Evolutionary conservation across 2,113 vertebrate species (phyloP).

Genomic region (Guaruba guarouba): DNA sequence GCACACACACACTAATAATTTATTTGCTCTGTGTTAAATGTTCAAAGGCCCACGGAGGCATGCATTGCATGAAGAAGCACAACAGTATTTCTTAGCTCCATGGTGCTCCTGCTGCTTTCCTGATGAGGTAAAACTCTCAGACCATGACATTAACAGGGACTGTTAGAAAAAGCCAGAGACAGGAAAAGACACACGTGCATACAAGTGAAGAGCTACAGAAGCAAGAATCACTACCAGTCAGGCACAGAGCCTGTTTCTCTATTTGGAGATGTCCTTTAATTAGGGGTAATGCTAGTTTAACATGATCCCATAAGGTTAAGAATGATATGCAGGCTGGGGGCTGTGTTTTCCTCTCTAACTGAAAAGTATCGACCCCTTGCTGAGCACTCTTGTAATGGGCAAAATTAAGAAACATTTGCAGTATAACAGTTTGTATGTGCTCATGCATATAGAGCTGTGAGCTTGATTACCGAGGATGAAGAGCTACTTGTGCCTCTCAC

Average conservation of each 20-base stretch:
- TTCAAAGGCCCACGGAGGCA: conserved; percentile 37
- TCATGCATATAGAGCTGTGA: background rate
- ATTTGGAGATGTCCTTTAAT: background rate
- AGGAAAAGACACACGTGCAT: background rate
- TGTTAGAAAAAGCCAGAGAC: background rate
- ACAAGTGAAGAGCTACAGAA: background rate
- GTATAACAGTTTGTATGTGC: background rate
- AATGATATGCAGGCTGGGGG: background rate
- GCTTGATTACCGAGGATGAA: background rate
- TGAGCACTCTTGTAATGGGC: background rate
- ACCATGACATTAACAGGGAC: background rate
- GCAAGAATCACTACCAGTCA: background rate
- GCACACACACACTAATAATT: conserved; percentile 16
- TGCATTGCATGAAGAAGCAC: conserved; percentile 21
- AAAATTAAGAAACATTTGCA: conserved; percentile 21
- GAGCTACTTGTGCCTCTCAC: background rate
- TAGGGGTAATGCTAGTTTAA: background rate
- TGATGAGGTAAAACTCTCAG: conserved; percentile 23
- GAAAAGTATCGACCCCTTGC: background rate
- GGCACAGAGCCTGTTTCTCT: background rate
- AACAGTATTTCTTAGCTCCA: background rate
- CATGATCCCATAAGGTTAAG: background rate
- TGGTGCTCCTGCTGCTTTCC: conserved; percentile 13
- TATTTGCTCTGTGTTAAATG: conserved; percentile 58
- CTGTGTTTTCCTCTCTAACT: background rate